Evolutionary conservation across 2,797 vertebrate genomes (phyloP), one percentile per base, ranked within the genome.

Genomic region (Girardinus metallicus): DNA sequence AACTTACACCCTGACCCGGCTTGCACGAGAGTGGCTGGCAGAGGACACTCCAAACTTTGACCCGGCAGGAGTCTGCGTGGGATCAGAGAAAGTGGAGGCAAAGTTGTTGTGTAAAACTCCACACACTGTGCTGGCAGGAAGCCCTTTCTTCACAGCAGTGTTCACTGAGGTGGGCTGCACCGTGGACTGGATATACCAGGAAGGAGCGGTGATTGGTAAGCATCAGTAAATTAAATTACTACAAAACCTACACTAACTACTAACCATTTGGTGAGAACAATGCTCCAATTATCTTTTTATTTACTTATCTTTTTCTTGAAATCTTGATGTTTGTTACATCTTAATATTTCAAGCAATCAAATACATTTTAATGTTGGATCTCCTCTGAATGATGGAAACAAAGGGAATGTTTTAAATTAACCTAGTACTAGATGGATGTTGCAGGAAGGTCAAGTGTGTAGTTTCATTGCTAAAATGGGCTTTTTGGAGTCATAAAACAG

Each of bases 31-130:
- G 41, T 97, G 97, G 97, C 91, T 97, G 78, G 91, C 68, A 15
- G 97, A 98, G 84, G 97, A 98, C 88, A 95, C 95, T 0, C 96
- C 97, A 0, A 93, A 93, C 87, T 95, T 97, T 86, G 96, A 97
- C 87, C 92, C 90, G 0, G 92, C 95, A 0, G 97, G 96, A 11
- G 86, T 94, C 74, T 95, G 95, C 13, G 95, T 96, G 1, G 96
- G 96, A 0, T 92, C 91, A 0, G 88, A 74, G 36, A 91, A 94
- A 0, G 87, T 95, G 0, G 90, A 94, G 79, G 96, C 97, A 0
- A 86, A 81, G 6, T 75, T 97, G 80, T 89, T 97, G 83, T 97
- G 96, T 88, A 98, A 98, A 88, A 96, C 95, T 0, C 92, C 96
- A 0, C 89, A 93, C 0, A 96, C 96, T 16, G 11, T 97, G 11